These are phyloP conservation scores for Pseudopipra pipra DNA, from an alignment of 2,113 vertebrate genomes.

Conservation along the genomic window DNA sequence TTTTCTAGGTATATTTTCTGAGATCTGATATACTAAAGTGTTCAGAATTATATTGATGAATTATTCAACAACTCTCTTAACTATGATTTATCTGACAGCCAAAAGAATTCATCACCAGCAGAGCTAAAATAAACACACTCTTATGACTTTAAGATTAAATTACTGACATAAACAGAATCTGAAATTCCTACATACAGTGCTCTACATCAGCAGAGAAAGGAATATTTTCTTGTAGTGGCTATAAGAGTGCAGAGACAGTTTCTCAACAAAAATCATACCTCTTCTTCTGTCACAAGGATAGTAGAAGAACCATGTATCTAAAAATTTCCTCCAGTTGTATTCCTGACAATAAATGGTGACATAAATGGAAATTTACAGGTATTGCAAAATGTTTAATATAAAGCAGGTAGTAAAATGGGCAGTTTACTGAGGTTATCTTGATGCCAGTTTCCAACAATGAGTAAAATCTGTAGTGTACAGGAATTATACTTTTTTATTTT, in stretches of 20 bases:
- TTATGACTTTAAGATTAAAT: slow-evolving; percentile 69
- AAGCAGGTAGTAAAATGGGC: slow-evolving; percentile 14
- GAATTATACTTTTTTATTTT: slow-evolving; percentile 42
- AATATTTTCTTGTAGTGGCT: slow-evolving; percentile 27
- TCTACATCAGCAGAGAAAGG: slow-evolving; percentile 39
- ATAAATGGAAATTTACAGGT: slow-evolving; percentile 28
- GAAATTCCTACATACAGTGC: slow-evolving; percentile 50
- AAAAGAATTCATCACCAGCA: slow-evolving; percentile 65
- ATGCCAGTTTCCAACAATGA: slow-evolving; percentile 34
- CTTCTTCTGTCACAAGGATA: slow-evolving; percentile 32
- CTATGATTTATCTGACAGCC: slow-evolving; percentile 68
- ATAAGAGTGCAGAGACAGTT: background rate
- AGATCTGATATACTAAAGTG: slow-evolving; percentile 32
- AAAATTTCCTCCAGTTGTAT: background rate
- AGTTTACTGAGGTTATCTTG: background rate
- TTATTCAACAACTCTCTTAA: slow-evolving; percentile 62
- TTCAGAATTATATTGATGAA: slow-evolving; percentile 51
- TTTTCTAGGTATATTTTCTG: slow-evolving; percentile 50
- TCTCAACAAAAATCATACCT: slow-evolving; percentile 30
- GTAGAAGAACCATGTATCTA: background rate
- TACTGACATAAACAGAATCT: slow-evolving; percentile 66
- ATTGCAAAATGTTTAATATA: slow-evolving; percentile 29
- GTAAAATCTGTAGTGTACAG: background rate
- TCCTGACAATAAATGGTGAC: background rate
- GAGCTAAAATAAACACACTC: slow-evolving; percentile 70